Evolutionary conservation across 23 tunicate species (phyloP), one percentile per base, ranked within the genome.

Genomic region (Trididemnum miniatum): DNA sequence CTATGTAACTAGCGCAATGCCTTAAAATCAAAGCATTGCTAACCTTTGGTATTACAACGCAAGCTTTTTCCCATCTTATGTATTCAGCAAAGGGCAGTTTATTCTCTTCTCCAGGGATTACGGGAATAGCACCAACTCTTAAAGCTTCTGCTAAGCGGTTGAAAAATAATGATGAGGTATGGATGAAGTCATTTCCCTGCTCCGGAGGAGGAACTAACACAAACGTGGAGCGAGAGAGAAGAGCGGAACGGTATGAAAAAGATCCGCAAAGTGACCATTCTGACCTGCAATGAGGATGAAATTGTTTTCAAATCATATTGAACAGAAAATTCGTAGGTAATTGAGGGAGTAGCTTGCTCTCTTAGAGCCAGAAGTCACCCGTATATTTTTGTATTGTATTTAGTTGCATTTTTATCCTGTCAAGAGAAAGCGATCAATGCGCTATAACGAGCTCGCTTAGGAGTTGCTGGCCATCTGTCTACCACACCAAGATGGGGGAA

Each of bases 261-360:
- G 82, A 40, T 4, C 98, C 98, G 57, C 98, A 94, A 36, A 85
- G 31, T 5, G 83, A 51, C 98, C 98, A 94, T 51, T 92, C 97
- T 4, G 83, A 78, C 20, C 92, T 91, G 44, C 2, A 71, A 59
- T 44, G 9, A n/a, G n/a, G n/a, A n/a, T n/a, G n/a, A n/a, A n/a
- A n/a, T n/a, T n/a, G n/a, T n/a, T n/a, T n/a, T n/a, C n/a, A n/a
- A n/a, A n/a, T n/a, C n/a, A n/a, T n/a, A n/a, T n/a, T n/a, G n/a
- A n/a, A n/a, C n/a, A n/a, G n/a, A n/a, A n/a, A n/a, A n/a, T n/a
- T n/a, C n/a, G n/a, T n/a, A n/a, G n/a, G n/a, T n/a, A n/a, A n/a
- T n/a, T n/a, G n/a, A n/a, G n/a, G n/a, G n/a, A n/a, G n/a, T n/a
- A n/a, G n/a, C n/a, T n/a, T n/a, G n/a, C n/a, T n/a, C n/a, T n/a